These are phyloP conservation scores for Trilocha varians DNA, from an alignment of 2,888 invertebrate species.

Conservation along the genomic window DNA sequence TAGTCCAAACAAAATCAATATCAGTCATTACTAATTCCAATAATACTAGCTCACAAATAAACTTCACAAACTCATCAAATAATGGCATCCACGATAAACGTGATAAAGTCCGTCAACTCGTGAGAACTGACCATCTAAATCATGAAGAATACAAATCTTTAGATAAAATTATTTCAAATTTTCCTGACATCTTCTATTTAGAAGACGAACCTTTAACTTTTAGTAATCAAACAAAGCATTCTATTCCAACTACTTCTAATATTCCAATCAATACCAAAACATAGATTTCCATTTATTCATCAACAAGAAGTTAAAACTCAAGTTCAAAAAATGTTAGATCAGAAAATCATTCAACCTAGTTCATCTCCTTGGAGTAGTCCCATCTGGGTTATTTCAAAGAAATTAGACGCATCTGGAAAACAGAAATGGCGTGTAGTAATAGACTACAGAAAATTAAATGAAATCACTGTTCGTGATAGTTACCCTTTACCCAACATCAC, in stretches of 20 bases:
- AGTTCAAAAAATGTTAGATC: slow-evolving; percentile 8
- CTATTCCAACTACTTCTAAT: slow-evolving; percentile 17
- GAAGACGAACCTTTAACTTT: slow-evolving; percentile 20
- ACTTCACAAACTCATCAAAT: background rate
- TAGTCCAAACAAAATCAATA: slow-evolving; percentile 6
- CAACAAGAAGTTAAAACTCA: slow-evolving; percentile 22
- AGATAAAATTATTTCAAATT: slow-evolving; percentile 16
- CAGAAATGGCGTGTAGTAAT: slow-evolving; percentile 23
- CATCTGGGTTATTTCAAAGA: slow-evolving; percentile 35
- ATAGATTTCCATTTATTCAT: slow-evolving; percentile 23
- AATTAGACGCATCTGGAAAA: slow-evolving; percentile 25
- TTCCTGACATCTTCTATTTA: slow-evolving; percentile 24
- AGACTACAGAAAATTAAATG: slow-evolving; percentile 18
- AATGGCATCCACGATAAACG: background rate
- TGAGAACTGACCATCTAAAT: slow-evolving; percentile 19
- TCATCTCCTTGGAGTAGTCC: slow-evolving; percentile 31
- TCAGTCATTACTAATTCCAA: background rate
- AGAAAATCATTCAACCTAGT: slow-evolving; percentile 6
- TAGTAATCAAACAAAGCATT: slow-evolving; percentile 19
- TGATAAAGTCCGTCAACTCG: background rate
- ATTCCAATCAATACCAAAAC: slow-evolving; percentile 7
- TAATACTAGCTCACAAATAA: background rate
- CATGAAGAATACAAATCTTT: slow-evolving; percentile 19
- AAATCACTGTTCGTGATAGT: slow-evolving; percentile 23
- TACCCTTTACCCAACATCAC: slow-evolving; percentile 15